Conservation (phyloP, 2,113 vertebrate species). For the Tringa solitaria region DNA sequence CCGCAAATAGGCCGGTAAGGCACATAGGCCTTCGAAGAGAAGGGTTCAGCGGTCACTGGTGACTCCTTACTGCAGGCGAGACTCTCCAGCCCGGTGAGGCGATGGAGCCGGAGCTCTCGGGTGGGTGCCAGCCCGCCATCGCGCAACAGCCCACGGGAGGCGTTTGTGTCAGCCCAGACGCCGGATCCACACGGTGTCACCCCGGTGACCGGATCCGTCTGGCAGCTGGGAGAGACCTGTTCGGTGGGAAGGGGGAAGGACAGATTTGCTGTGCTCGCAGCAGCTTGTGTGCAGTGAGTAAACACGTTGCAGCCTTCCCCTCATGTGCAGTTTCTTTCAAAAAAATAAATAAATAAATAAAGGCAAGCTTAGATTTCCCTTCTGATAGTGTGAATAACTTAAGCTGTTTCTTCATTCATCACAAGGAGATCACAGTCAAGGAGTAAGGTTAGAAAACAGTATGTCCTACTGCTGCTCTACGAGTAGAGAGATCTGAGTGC, state of each 20-base stretch:
- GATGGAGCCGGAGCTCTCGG: rapidly evolving
- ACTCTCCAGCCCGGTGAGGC: not conserved
- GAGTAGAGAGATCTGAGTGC: not conserved
- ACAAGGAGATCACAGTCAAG: not conserved
- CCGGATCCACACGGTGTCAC: not conserved
- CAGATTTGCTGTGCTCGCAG: not conserved
- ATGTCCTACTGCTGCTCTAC: not conserved
- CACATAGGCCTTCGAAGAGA: too few relatives aligned
- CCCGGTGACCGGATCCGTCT: not conserved
- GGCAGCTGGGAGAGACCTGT: not conserved
- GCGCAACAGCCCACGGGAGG: rapidly evolving
- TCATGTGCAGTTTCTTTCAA: not conserved
- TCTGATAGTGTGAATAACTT: not conserved
- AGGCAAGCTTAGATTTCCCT: not conserved
- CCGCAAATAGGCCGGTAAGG: not conserved
- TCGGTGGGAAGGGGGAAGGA: not conserved
- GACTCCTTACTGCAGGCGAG: not conserved
- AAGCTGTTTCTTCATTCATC: not conserved
- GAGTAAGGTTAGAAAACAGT: not conserved
- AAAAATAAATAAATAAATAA: not conserved
- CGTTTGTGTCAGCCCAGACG: not conserved
- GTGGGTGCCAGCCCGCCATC: not conserved
- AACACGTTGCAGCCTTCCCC: not conserved
- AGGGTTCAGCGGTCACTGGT: not conserved
- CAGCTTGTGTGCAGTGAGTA: not conserved